Evolutionary conservation across 2,888 invertebrate genomes (phyloP).

Genomic region (Lagria hirta): DNA sequence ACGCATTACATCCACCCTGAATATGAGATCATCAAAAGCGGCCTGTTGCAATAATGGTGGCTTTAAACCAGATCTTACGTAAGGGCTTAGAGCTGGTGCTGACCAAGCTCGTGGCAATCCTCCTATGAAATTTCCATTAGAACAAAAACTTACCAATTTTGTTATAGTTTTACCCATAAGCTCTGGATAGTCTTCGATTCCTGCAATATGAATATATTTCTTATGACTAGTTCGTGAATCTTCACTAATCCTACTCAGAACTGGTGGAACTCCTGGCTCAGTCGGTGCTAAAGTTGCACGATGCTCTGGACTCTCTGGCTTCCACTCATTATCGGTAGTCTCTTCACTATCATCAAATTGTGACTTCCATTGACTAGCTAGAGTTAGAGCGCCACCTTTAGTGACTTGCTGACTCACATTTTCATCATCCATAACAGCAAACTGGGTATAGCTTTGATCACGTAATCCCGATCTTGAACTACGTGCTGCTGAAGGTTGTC

Average conservation of each 20-base stretch:
- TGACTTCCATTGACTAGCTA: slow-evolving; percentile 94
- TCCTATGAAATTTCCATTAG: slow-evolving; percentile 37
- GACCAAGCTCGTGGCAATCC: slow-evolving; percentile 53
- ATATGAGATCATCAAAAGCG: slow-evolving; percentile 78
- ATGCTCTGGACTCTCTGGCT: slow-evolving; percentile 74
- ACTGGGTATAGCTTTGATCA: slow-evolving; percentile 85
- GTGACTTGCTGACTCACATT: slow-evolving; percentile 88
- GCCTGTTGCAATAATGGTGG: slow-evolving; percentile 84
- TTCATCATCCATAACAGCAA: slow-evolving; percentile 90
- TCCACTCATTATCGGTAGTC: slow-evolving; percentile 93
- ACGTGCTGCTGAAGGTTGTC: slow-evolving; percentile 50
- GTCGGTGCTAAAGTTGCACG: slow-evolving; percentile 46
- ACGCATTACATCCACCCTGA: slow-evolving; percentile 80
- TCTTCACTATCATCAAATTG: slow-evolving; percentile 96
- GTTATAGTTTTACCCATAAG: slow-evolving; percentile 55
- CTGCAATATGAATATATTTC: slow-evolving; percentile 75
- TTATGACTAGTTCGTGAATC: slow-evolving; percentile 55
- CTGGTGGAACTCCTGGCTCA: slow-evolving; percentile 43
- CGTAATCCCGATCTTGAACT: slow-evolving; percentile 59
- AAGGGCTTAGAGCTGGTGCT: slow-evolving; percentile 54
- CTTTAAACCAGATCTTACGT: slow-evolving; percentile 65
- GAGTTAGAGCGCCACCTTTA: slow-evolving; percentile 82
- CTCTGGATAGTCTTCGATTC: slow-evolving; percentile 76
- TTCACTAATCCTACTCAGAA: slow-evolving; percentile 56
- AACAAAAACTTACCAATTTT: slow-evolving; percentile 3